phyloP scores from a whole-genome alignment of 2,888 invertebrate genomes.

The Amphipyra berbera region DNA sequence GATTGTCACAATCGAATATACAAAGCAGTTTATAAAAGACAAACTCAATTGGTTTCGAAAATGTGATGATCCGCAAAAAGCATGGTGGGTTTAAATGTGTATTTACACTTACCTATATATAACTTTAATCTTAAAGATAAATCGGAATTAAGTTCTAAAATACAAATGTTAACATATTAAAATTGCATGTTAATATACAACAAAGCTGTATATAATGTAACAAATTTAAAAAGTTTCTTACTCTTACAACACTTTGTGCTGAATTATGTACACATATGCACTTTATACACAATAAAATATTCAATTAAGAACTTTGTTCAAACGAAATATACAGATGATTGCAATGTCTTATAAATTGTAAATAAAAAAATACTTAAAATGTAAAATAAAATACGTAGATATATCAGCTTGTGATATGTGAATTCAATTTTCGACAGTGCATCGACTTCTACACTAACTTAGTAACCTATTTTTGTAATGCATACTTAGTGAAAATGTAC shows the following conservation, averaged over 20 bases:
- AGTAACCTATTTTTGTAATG: slow-evolving; percentile 27
- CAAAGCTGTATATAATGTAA: slow-evolving; percentile 64
- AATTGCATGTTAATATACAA: slow-evolving; percentile 73
- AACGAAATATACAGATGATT: slow-evolving; percentile 78
- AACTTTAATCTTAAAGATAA: slow-evolving; percentile 39
- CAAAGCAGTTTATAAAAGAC: slow-evolving; percentile 34
- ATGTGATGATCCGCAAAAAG: slow-evolving; percentile 66
- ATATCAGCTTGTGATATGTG: slow-evolving; percentile 62
- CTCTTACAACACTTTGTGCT: slow-evolving; percentile 82
- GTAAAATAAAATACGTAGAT: slow-evolving; percentile 42
- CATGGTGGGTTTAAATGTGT: slow-evolving; percentile 78
- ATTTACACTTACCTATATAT: slow-evolving; percentile 69
- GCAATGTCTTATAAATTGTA: slow-evolving; percentile 54
- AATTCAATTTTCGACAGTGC: slow-evolving; percentile 50
- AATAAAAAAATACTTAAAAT: slow-evolving; percentile 55
- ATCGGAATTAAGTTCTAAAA: slow-evolving; percentile 52
- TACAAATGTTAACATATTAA: slow-evolving; percentile 63
- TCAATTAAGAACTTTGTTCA: slow-evolving; percentile 82
- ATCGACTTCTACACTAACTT: slow-evolving; percentile 37
- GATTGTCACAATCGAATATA: slow-evolving; percentile 52
- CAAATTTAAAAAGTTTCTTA: slow-evolving; percentile 63
- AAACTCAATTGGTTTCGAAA: slow-evolving; percentile 44
- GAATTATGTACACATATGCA: slow-evolving; percentile 72
- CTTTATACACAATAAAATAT: slow-evolving; percentile 66
- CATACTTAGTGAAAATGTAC: slow-evolving; percentile 39